Conservation (phyloP, 1,140 invertebrate genomes). For the Drosophila cardini region DNA sequence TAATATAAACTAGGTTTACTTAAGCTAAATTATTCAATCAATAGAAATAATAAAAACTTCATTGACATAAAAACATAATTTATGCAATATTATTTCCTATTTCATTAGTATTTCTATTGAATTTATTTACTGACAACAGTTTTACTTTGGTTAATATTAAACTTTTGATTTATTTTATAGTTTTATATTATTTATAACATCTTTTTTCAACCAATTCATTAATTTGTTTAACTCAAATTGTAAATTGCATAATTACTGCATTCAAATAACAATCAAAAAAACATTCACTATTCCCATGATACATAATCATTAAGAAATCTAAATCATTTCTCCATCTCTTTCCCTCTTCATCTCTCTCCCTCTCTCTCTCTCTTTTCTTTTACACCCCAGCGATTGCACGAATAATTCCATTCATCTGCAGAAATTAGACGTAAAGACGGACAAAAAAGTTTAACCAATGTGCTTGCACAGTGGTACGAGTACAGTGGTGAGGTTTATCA, state of each 20-base stretch:
- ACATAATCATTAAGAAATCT: conserved; percentile 15
- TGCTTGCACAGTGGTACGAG: not conserved
- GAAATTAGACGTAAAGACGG: conserved; percentile 43
- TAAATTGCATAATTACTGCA: conserved; percentile 7
- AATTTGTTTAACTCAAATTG: not conserved
- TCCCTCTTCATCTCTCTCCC: not conserved
- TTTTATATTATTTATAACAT: not conserved
- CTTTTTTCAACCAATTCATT: not conserved
- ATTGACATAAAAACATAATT: too few species aligned
- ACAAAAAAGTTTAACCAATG: not conserved
- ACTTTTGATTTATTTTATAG: not conserved
- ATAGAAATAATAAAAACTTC: too few species aligned
- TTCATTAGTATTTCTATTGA: too few species aligned
- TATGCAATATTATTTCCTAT: too few species aligned
- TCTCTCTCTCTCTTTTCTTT: not conserved
- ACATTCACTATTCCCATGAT: not conserved
- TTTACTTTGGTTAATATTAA: too few species aligned
- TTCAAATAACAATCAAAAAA: conserved; percentile 12
- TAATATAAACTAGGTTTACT: not conserved
- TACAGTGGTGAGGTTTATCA: conserved; percentile 22
- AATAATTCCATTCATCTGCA: conserved; percentile 34
- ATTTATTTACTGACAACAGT: too few species aligned
- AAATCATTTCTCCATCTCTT: not conserved
- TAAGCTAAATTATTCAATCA: too few species aligned
- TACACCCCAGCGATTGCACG: conserved; percentile 15